A percentile compares a stretch with the other conserved stretches of the same genome.
Evolutionary conservation across 2,888 invertebrate species (phyloP).

Genomic region (Machimus rusticus): DNA sequence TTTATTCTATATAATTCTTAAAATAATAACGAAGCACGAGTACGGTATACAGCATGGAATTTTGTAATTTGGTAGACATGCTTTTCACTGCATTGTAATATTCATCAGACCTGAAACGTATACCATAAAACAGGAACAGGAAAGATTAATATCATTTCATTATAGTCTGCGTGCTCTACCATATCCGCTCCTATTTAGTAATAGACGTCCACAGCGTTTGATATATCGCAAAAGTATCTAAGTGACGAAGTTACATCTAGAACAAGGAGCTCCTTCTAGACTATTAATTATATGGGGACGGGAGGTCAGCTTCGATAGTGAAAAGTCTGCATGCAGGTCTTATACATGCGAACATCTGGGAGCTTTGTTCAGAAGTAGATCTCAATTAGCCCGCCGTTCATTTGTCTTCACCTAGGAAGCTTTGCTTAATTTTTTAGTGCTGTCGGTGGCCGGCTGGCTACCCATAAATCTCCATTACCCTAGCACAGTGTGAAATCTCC

Average conservation of each 20-base stretch:
- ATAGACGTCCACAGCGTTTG: background rate
- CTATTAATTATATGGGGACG: background rate
- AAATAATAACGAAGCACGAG: too few species aligned
- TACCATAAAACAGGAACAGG: background rate
- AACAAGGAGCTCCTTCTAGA: background rate
- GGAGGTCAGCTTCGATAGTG: background rate
- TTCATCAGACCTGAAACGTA: background rate
- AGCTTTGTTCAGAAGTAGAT: background rate
- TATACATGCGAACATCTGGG: background rate
- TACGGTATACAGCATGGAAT: too few species aligned
- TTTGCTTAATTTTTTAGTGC: background rate
- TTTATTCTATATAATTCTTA: too few species aligned
- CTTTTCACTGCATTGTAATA: too few species aligned
- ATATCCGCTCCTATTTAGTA: background rate
- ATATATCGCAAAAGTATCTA: background rate
- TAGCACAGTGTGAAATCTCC: background rate
- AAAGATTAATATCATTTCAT: background rate
- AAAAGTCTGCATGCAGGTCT: background rate
- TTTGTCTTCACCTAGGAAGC: background rate
- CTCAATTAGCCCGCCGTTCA: background rate
- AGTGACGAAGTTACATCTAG: background rate
- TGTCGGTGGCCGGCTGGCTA: background rate
- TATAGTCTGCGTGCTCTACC: background rate
- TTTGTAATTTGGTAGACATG: too few species aligned
- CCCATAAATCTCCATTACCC: background rate